Percentiles rank a stretch among this genome's conserved stretches.
Evolutionary conservation across 2,113 vertebrate genomes (phyloP).

Genomic region (Varanus salvator): DNA sequence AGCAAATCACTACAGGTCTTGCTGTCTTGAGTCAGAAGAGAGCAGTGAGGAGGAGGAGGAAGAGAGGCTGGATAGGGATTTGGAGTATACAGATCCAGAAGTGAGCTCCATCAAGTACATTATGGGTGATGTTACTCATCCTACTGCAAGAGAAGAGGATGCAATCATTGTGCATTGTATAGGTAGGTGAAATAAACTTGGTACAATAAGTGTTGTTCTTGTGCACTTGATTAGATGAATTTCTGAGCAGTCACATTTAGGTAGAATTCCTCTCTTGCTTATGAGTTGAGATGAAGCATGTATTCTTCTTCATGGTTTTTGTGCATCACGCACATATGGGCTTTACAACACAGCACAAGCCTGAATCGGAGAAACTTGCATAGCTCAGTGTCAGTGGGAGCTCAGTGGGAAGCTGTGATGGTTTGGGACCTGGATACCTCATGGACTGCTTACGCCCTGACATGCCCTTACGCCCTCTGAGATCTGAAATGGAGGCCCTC

Average conservation of each 20-base stretch:
- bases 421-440: too few species aligned
- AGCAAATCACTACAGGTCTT: slow-evolving; percentile 83
- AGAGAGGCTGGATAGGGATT: slow-evolving; percentile 35
- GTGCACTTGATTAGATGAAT: not conserved
- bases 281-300: not conserved
- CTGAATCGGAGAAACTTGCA: too few species aligned
- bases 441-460: too few species aligned
- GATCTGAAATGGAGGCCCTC: too few species aligned
- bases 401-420: too few species aligned
- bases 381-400: too few species aligned
- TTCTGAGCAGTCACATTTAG: not conserved
- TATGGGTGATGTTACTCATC: slow-evolving; percentile 91
- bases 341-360: too few species aligned
- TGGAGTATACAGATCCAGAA: slow-evolving; percentile 74
- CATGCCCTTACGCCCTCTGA: too few species aligned
- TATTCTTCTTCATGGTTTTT: not conserved
- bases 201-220: not conserved
- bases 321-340: too few species aligned
- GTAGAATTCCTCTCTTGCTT: not conserved
- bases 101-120: slow-evolving; percentile 80
- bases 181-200: slow-evolving; percentile 73
- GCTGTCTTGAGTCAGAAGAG: slow-evolving; percentile 81
- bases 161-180: slow-evolving; percentile 91
- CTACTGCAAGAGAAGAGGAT: slow-evolving; percentile 81
- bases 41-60: slow-evolving; percentile 77